These are phyloP conservation scores for Drosophila fuyamai DNA, from an alignment of 1,140 invertebrate genomes.

Conservation along the genomic window DNA sequence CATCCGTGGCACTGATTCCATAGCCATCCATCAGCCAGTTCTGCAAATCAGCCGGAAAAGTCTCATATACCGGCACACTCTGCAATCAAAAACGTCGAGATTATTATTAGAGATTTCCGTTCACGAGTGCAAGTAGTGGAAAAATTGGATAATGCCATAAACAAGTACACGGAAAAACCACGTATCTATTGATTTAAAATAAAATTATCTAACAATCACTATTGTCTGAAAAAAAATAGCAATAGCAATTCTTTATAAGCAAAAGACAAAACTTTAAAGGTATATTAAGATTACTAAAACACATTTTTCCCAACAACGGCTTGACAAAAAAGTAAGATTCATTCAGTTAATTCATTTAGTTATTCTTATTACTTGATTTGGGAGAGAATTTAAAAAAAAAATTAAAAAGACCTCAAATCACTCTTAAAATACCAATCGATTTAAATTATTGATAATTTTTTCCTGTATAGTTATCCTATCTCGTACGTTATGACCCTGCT, in stretches of 20 bases:
- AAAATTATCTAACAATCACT: too few relatives aligned
- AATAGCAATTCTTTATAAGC: too few relatives aligned
- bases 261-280: too few relatives aligned
- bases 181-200: not conserved
- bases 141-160: not conserved
- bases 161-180: not conserved
- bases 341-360: too few relatives aligned
- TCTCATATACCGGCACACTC: conserved; percentile 52
- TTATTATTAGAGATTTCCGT: conserved; percentile 21
- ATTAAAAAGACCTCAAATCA: too few relatives aligned
- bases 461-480: conserved; percentile 6
- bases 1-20: conserved; percentile 45
- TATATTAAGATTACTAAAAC: too few relatives aligned
- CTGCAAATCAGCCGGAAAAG: conserved; percentile 54
- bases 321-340: too few relatives aligned
- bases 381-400: too few relatives aligned
- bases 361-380: too few relatives aligned
- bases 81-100: conserved; percentile 26
- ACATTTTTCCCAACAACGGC: too few relatives aligned
- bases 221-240: too few relatives aligned
- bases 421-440: not conserved
- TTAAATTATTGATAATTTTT: not conserved
- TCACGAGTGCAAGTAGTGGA: not conserved
- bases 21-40: conserved; percentile 59
- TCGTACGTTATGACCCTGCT: not conserved